Percentiles rank a stretch among this genome's conserved stretches.
phyloP scores from a whole-genome alignment of 2,888 invertebrate genomes.

The Pseudococcus longispinus region DNA sequence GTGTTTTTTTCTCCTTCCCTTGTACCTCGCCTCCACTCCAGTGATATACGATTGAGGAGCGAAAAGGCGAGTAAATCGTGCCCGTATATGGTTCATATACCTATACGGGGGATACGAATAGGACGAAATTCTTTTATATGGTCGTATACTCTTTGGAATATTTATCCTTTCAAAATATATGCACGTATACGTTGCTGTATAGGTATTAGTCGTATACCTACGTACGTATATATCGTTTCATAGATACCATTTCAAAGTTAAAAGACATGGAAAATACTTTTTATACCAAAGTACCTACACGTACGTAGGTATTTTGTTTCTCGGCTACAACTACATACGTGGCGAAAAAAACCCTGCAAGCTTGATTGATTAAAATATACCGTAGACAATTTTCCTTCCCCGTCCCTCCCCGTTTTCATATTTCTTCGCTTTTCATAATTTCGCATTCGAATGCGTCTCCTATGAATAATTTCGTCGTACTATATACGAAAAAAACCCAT shows the following conservation, averaged over 20 bases:
- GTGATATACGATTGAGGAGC: background rate
- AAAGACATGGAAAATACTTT: conserved; percentile 24
- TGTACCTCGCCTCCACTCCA: background rate
- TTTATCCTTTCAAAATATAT: conserved; percentile 21
- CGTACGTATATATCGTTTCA: background rate
- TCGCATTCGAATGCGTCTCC: conserved; percentile 7
- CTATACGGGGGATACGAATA: conserved; percentile 7
- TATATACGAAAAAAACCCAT: background rate
- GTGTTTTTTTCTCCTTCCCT: background rate
- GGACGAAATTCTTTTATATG: conserved; percentile 34
- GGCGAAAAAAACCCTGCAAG: background rate
- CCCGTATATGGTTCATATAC: background rate
- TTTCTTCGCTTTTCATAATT: background rate
- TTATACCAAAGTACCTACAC: background rate
- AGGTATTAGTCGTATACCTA: background rate
- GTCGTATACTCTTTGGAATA: conserved; percentile 24
- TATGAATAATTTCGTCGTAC: background rate
- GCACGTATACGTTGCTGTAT: background rate
- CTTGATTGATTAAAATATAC: conserved; percentile 26
- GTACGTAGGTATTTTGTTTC: background rate
- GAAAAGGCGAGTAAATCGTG: conserved; percentile 26
- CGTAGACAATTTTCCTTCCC: conserved; percentile 11
- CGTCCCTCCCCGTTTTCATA: too few species aligned
- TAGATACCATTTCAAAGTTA: conserved; percentile 30
- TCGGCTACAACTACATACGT: background rate